These are phyloP conservation scores for Lophotis ruficrista DNA, from an alignment of 2,113 vertebrate genomes.

Conservation along the genomic window DNA sequence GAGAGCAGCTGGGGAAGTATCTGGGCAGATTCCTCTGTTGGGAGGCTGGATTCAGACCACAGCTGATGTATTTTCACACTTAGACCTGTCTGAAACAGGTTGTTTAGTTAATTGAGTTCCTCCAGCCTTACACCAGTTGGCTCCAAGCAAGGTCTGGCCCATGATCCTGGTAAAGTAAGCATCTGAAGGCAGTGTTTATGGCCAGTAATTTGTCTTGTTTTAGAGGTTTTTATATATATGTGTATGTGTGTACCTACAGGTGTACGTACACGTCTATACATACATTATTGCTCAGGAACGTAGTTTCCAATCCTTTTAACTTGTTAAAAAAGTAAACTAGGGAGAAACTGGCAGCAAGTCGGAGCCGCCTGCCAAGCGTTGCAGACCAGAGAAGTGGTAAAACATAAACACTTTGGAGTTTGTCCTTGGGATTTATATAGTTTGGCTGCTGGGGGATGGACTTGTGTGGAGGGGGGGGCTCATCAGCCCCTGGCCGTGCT, in stretches of 20 bases:
- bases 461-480: background rate
- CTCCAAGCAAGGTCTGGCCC: background rate
- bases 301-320: slow-evolving; percentile 24
- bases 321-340: slow-evolving; percentile 53
- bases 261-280: background rate
- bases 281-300: background rate
- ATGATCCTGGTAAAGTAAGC: background rate
- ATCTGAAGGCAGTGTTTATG: slow-evolving; percentile 21
- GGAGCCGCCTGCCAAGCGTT: slow-evolving; percentile 18
- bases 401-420: slow-evolving; percentile 67
- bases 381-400: slow-evolving; percentile 62
- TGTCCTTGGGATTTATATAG: slow-evolving; percentile 31
- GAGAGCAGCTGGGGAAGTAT: background rate
- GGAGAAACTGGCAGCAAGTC: slow-evolving; percentile 35
- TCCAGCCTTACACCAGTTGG: background rate
- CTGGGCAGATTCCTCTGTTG: background rate
- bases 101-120: background rate
- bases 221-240: background rate
- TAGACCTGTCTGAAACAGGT: background rate
- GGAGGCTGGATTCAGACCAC: background rate
- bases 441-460: background rate
- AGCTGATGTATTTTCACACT: background rate
- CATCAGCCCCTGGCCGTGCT: background rate
- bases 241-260: background rate
- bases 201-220: slow-evolving; percentile 31